phyloP scores from a whole-genome alignment of 2,888 invertebrate species.

The Cheilosia urbana region DNA sequence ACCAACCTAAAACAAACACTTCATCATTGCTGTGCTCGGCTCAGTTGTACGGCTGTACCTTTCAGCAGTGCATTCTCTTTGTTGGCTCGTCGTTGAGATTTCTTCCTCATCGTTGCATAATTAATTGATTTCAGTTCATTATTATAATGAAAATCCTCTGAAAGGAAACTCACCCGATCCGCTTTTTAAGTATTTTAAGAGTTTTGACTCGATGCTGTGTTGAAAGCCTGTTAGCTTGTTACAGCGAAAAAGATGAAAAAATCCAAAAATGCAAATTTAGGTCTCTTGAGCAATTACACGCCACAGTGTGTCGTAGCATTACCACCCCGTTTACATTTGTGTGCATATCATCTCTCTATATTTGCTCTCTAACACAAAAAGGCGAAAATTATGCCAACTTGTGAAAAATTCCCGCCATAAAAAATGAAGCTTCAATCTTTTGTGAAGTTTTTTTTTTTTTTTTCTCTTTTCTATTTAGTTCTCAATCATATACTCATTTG shows the following conservation, averaged over 20 bases:
- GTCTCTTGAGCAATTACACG: slow-evolving; percentile 72
- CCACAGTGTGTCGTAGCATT: slow-evolving; percentile 43
- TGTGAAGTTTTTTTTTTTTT: neutral
- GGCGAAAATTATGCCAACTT: slow-evolving; percentile 74
- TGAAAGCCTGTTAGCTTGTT: no score
- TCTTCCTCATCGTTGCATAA: slow-evolving; percentile 74
- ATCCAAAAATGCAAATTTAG: slow-evolving; percentile 66
- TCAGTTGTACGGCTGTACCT: slow-evolving; percentile 6
- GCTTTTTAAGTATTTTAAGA: slow-evolving; percentile 35
- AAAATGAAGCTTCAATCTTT: slow-evolving; percentile 67
- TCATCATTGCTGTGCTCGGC: slow-evolving; percentile 5
- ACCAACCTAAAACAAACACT: slow-evolving; percentile 63
- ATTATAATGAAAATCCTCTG: slow-evolving; percentile 53
- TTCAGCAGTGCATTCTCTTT: slow-evolving; percentile 50
- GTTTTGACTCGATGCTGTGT: slow-evolving; percentile 51
- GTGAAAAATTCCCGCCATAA: slow-evolving; percentile 75
- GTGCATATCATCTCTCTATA: slow-evolving; percentile 65
- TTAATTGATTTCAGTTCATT: slow-evolving; percentile 72
- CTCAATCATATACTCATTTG: slow-evolving; percentile 67
- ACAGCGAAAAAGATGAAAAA: slow-evolving; percentile 2
- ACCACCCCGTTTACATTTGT: slow-evolving; percentile 67
- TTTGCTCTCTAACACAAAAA: slow-evolving; percentile 73
- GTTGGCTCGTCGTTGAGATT: slow-evolving; percentile 51
- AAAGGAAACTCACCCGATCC: slow-evolving; percentile 58
- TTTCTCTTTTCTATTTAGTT: slow-evolving; percentile 25